Conservation (phyloP, 2,888 invertebrate species). For the Trachelus stipa region DNA sequence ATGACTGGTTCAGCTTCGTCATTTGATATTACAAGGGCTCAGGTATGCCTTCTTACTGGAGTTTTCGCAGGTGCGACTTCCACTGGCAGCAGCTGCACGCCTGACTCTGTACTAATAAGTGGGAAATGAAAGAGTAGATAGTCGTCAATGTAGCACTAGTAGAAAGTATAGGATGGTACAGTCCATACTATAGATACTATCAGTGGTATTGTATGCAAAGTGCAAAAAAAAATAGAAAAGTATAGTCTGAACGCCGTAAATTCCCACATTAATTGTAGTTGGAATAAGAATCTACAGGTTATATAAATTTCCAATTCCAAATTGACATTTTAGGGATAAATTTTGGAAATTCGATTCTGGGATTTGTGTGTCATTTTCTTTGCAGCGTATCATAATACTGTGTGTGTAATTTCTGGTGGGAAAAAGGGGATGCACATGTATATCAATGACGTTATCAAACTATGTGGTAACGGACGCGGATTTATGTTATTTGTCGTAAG, state of each 20-base stretch:
- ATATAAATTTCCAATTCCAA: not conserved
- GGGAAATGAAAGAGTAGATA: not conserved
- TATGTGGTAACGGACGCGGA: not conserved
- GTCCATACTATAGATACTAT: not conserved
- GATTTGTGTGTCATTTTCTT: not conserved
- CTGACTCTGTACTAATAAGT: not conserved
- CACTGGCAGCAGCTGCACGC: not conserved
- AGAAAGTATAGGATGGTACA: not conserved
- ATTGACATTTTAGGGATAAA: not conserved
- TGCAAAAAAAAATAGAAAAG: not conserved
- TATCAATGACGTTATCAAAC: not conserved
- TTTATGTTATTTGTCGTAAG: not conserved
- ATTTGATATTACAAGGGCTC: not conserved
- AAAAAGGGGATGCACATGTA: not conserved
- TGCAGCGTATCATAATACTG: not conserved
- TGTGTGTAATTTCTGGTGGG: not conserved
- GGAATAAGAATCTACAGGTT: not conserved
- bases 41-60: not conserved
- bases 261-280: not conserved
- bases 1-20: not conserved
- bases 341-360: not conserved
- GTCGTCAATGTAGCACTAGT: not conserved
- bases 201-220: not conserved
- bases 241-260: not conserved
- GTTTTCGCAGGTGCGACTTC: not conserved